Evolutionary conservation across 2,113 vertebrate genomes (phyloP).

Genomic region (Lynx canadensis): DNA sequence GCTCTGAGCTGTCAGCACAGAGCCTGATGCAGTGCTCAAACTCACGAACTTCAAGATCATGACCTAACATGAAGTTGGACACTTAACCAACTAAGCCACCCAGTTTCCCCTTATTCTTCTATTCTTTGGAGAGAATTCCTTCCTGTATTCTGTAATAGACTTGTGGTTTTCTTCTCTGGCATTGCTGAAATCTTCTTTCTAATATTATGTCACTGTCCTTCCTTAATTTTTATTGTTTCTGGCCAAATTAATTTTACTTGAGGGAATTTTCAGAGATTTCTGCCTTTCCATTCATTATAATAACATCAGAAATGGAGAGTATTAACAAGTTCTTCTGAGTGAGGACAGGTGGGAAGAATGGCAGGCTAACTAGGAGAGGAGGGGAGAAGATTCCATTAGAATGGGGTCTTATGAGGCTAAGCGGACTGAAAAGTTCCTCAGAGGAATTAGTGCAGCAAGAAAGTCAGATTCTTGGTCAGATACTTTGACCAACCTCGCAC

Average conservation of each 20-base stretch:
- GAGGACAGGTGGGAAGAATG: not conserved
- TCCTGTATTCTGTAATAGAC: not conserved
- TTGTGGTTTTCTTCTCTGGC: not conserved
- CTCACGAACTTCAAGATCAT: no score
- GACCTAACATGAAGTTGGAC: no score
- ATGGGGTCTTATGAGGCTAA: not conserved
- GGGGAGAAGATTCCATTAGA: not conserved
- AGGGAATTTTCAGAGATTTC: not conserved
- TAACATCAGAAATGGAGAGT: not conserved
- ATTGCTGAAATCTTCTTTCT: not conserved
- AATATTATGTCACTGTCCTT: not conserved
- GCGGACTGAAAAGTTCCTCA: not conserved
- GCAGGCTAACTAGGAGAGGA: not conserved
- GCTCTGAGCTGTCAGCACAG: no score
- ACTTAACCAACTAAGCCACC: no score
- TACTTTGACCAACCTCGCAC: not conserved
- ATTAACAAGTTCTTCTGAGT: not conserved
- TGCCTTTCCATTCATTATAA: not conserved
- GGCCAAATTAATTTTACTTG: constrained; percentile 11
- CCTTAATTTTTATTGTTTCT: not conserved
- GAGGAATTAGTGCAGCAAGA: not conserved
- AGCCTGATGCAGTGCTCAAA: no score
- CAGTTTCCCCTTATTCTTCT: not conserved
- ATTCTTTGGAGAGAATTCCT: not conserved
- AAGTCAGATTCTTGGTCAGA: no score